Base-by-base conservation (phyloP, 2,888 invertebrate genomes). In the Drosophila testacea region DNA sequence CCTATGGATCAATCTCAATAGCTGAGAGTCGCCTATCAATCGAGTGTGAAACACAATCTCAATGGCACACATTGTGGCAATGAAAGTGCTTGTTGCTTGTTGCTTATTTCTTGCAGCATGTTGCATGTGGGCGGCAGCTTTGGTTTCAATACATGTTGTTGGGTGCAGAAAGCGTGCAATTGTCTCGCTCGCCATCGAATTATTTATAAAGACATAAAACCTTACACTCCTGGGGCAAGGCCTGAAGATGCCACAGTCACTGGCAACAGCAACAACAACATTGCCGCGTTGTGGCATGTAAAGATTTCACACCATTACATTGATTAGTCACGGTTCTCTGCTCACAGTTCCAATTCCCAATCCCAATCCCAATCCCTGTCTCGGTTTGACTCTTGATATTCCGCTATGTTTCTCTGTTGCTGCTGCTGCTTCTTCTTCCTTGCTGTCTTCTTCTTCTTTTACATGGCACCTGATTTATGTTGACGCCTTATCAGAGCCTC, bases 401-500 rank as follows among this genome's bases (percentile, higher is more conserved):
- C 64, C 73, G 73, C 69, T 60, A 60, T 57, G 60, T 68, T 39
- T 63, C 51, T 38, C 42, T 41, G 22, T 27, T 50, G 32, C 54
- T 44, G 5, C 47, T 47, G 10, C 41, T 44, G n/a, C 38, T 46
- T 11, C 51, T 36, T 57, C 32, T 52, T 22, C 22, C 22, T 22
- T 0, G 30, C 6, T 30, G 30, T 39, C 55, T 42, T 28, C 36
- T 10, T 6, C 52, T 22, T 55, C 61, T 27, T 44, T 38, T 61
- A 69, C 79, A 73, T 76, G 81, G 79, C 73, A 81, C 64, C 91
- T 92, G 92, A 92, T 92, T 92, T 92, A 92, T 92, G 92, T 91
- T 91, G 92, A 92, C 92, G 91, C 91, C 91, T 92, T 92, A 92
- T 92, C 92, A 92, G 92, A 85, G 91, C 86, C 85, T 76, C 81